Conservation (phyloP, 2,113 vertebrate genomes). For the Polypterus senegalus region DNA sequence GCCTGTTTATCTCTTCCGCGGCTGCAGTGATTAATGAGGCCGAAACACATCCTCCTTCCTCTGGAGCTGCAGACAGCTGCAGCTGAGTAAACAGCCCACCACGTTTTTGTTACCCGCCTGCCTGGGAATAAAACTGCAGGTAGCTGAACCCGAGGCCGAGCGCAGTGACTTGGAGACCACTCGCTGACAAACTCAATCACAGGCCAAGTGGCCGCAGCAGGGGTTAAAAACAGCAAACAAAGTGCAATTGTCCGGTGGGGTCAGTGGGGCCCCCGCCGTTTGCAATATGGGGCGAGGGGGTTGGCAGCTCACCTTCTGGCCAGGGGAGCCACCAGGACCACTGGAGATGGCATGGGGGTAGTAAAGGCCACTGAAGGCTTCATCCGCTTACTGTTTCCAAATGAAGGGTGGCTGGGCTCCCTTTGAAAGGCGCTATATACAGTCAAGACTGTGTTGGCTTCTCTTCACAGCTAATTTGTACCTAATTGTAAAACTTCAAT, state of each 20-base stretch:
- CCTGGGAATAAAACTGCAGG: slow-evolving; percentile 21
- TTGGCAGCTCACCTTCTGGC: not conserved
- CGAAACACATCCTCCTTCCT: slow-evolving; percentile 65
- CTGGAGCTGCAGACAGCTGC: slow-evolving; percentile 42
- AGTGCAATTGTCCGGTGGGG: not conserved
- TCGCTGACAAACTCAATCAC: not conserved
- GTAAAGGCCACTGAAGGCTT: too few species aligned
- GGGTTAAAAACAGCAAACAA: too few species aligned
- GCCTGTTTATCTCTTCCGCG: slow-evolving; percentile 64
- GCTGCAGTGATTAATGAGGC: slow-evolving; percentile 74
- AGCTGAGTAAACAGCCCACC: slow-evolving; percentile 76
- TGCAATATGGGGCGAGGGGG: fast-evolving
- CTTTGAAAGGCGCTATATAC: too few species aligned
- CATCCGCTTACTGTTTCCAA: too few species aligned
- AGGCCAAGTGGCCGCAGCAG: not conserved
- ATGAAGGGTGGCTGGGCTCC: too few species aligned
- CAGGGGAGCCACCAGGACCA: too few species aligned
- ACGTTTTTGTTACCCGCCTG: slow-evolving; percentile 30
- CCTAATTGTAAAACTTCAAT: too few species aligned
- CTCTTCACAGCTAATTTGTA: too few species aligned
- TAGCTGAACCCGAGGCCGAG: slow-evolving; percentile 15
- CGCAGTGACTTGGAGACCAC: slow-evolving; percentile 14
- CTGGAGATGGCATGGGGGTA: too few species aligned
- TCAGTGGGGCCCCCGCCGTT: not conserved
- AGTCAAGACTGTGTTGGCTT: too few species aligned